Percentiles rank a stretch among this genome's conserved stretches.
These are phyloP conservation scores for Bovichtus variegatus DNA, from an alignment of 2,797 vertebrate genomes.

Conservation along the genomic window DNA sequence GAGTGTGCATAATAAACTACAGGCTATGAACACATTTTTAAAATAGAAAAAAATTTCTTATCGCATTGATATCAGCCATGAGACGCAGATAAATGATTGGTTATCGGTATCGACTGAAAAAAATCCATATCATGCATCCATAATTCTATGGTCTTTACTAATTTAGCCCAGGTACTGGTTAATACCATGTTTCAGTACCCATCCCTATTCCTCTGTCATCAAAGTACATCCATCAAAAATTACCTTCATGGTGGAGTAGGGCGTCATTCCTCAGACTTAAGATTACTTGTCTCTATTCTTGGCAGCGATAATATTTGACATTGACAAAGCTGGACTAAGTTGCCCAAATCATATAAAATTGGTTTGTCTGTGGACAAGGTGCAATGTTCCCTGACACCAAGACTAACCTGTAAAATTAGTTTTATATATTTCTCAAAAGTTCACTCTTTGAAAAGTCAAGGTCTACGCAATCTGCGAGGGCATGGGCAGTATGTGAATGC, in stretches of 20 bases:
- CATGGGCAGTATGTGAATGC: constrained; percentile 21
- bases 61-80: too few relatives aligned
- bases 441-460: constrained; percentile 20
- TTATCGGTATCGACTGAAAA: too few relatives aligned
- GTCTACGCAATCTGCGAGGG: constrained; percentile 12
- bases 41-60: too few relatives aligned
- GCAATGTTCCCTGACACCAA: constrained; percentile 10
- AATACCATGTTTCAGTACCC: too few relatives aligned
- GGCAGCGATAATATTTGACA: constrained; percentile 19
- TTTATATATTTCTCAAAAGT: constrained; percentile 37
- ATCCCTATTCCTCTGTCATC: background rate
- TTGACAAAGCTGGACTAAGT: constrained; percentile 13
- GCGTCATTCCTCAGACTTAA: constrained; percentile 1
- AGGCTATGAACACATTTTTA: too few relatives aligned
- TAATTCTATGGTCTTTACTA: too few relatives aligned
- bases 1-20: too few relatives aligned
- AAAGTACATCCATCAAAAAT: background rate
- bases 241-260: constrained; percentile 1
- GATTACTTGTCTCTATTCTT: constrained; percentile 15
- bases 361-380: constrained; percentile 4
- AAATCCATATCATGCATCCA: too few relatives aligned
- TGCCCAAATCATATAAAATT: constrained; percentile 15
- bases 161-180: too few relatives aligned
- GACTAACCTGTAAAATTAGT: constrained; percentile 27
- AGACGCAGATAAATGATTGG: too few relatives aligned